phyloP scores from a whole-genome alignment of 2,888 invertebrate species.

The Ligdia adustata region DNA sequence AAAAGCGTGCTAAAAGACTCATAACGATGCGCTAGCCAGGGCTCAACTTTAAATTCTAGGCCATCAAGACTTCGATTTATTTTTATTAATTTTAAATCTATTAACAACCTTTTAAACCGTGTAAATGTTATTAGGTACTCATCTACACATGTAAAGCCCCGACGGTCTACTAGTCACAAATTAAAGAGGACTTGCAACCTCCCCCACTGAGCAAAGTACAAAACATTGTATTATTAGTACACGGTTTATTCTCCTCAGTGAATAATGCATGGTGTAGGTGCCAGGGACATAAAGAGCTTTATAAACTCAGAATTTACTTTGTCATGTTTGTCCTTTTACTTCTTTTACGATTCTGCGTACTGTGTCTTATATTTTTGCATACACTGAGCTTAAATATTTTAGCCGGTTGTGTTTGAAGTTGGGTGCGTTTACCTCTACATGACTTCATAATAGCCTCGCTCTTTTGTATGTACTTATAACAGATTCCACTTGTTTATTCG shows the following conservation, averaged over 20 bases:
- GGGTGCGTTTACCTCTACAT: slow-evolving; percentile 22
- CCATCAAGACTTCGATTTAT: too few species aligned
- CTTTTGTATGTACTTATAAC: slow-evolving; percentile 13
- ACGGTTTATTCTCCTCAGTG: slow-evolving; percentile 52
- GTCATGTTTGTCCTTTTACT: slow-evolving; percentile 39
- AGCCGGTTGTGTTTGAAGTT: slow-evolving; percentile 26
- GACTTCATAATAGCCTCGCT: slow-evolving; percentile 12
- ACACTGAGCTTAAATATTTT: slow-evolving; percentile 28
- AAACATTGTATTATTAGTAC: slow-evolving; percentile 52
- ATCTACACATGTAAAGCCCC: too few species aligned
- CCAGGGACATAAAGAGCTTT: slow-evolving; percentile 51
- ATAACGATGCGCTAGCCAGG: too few species aligned
- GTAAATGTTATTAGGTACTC: too few species aligned
- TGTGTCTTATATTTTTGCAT: slow-evolving; percentile 30
- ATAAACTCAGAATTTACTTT: slow-evolving; percentile 49
- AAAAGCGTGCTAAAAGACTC: too few species aligned
- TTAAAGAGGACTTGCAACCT: slow-evolving; percentile 45
- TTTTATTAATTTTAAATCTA: too few species aligned
- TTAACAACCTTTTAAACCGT: too few species aligned
- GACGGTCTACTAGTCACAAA: slow-evolving; percentile 53
- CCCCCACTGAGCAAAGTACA: slow-evolving; percentile 41
- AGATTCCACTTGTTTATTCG: too few species aligned
- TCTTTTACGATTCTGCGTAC: slow-evolving; percentile 33
- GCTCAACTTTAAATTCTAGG: too few species aligned
- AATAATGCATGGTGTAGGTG: slow-evolving; percentile 52